Evolutionary conservation across 2,113 vertebrate species (phyloP), one percentile per base, ranked within the genome.

Genomic region (Chamaea fasciata): DNA sequence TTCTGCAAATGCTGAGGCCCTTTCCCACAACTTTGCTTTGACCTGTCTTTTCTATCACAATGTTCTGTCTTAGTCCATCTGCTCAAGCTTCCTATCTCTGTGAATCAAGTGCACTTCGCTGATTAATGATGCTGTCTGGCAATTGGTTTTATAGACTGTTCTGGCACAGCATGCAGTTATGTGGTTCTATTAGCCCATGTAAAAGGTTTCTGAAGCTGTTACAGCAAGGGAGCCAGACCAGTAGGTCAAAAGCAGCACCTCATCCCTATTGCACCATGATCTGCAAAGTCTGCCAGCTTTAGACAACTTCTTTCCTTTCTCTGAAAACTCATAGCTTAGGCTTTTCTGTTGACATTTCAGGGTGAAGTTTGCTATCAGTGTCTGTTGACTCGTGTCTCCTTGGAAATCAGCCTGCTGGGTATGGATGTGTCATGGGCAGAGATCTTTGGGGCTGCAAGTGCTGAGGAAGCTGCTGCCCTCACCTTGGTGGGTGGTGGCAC

Each of bases 1-100:
- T 55, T 76, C 67, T 88, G 37, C 28, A 84, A 77, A 67, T n/a
- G 71, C 62, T 37, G 35, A 82, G 23, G 10, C 18, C 69, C 31
- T 21, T 91, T 95, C 49, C 60, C 44, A 47, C n/a, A 71, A 77
- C 55, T 87, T 90, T 83, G 37, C 53, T 93, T 85, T 79, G 47
- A 65, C 44, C 39, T 87, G 41, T 60, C 62, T 65, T 79, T 76
- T 65, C 37, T 52, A 65, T 69, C 26, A 75, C 39, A 50, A 21
- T 60, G 16, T 83, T 84, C 35, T 78, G 41, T 53, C 46, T 39
- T 53, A 77, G 50, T 79, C 55, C 63, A 70, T 55, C 50, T 92
- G 59, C 89, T 90, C 39, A 55, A 46, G 30, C 76, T 89, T 86
- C 53, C 68, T 77, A 21, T 65, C 41, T 91, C 31, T 56, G 57